These are phyloP conservation scores for Aegotheles bennettii DNA, from an alignment of 2,113 vertebrate genomes.

Conservation along the genomic window DNA sequence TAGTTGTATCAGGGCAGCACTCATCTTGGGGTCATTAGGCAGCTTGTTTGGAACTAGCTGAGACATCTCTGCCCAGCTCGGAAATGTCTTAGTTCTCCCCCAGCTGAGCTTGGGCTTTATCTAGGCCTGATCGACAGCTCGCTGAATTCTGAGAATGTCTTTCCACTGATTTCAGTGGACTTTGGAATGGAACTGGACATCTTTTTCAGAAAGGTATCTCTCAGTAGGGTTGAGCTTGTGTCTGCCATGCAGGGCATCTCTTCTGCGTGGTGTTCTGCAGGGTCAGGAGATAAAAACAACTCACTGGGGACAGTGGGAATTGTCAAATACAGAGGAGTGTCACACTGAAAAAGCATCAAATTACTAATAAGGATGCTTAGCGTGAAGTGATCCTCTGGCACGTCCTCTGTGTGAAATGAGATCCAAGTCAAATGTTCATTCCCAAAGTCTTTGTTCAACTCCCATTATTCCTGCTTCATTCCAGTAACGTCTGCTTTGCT, in stretches of 20 bases:
- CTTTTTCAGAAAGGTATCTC: not conserved
- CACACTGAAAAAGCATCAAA: not conserved
- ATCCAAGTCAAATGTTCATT: not conserved
- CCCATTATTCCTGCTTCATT: not conserved
- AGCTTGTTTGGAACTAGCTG: not conserved
- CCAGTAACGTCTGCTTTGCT: not conserved
- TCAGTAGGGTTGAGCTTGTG: not conserved
- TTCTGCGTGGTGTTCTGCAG: not conserved
- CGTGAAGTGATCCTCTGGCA: not conserved
- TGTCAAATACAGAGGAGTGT: not conserved
- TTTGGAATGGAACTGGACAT: not conserved
- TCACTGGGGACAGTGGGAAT: not conserved
- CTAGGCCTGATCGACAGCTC: not conserved
- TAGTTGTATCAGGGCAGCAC: not conserved
- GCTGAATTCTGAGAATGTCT: not conserved
- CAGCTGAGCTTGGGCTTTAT: not conserved
- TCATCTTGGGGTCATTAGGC: slow-evolving; percentile 17
- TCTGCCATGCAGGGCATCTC: fast-evolving
- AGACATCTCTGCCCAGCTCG: slow-evolving; percentile 14
- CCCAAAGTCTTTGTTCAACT: not conserved
- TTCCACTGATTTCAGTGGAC: not conserved
- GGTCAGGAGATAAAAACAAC: not conserved
- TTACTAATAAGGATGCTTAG: not conserved
- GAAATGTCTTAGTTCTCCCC: not conserved
- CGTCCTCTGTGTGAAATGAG: not conserved